phyloP scores from a whole-genome alignment of 2,797 vertebrate species.

The Siniperca scherzeri region DNA sequence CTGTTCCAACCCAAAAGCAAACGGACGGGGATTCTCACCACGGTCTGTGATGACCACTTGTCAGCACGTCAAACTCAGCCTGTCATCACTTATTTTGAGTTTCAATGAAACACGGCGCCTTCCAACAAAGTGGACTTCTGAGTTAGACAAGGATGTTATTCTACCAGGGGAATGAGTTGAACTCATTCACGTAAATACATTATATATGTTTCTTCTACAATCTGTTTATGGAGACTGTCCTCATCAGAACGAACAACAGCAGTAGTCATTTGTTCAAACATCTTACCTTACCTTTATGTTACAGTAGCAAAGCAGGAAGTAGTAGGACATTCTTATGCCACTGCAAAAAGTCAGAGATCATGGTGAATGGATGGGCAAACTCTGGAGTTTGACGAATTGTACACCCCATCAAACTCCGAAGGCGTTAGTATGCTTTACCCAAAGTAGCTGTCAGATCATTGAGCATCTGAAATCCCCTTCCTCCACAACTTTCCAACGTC shows the following conservation, averaged over 20 bases:
- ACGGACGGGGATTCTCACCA: slow-evolving; percentile 27
- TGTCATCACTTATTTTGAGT: slow-evolving; percentile 64
- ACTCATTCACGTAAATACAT: slow-evolving; percentile 16
- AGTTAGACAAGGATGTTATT: slow-evolving; percentile 39
- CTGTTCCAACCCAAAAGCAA: slow-evolving; percentile 68
- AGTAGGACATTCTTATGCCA: too few relatives aligned
- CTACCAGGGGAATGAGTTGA: slow-evolving; percentile 3
- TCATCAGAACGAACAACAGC: slow-evolving; percentile 18
- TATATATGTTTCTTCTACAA: slow-evolving; percentile 2
- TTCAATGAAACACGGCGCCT: slow-evolving; percentile 23
- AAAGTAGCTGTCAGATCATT: background rate
- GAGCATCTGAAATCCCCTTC: background rate
- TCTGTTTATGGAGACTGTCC: slow-evolving; percentile 29
- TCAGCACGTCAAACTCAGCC: slow-evolving; percentile 54
- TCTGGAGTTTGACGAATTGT: too few relatives aligned
- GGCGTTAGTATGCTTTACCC: background rate
- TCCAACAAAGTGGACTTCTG: slow-evolving; percentile 22
- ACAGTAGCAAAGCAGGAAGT: background rate
- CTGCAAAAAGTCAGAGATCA: background rate
- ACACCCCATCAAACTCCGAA: background rate
- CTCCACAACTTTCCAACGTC: background rate
- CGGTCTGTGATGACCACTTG: slow-evolving; percentile 50
- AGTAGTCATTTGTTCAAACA: slow-evolving; percentile 17
- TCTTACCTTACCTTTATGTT: background rate
- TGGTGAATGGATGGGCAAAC: background rate